Base-by-base conservation (phyloP, 1,140 invertebrate species). In the Monochamus saltuarius region DNA sequence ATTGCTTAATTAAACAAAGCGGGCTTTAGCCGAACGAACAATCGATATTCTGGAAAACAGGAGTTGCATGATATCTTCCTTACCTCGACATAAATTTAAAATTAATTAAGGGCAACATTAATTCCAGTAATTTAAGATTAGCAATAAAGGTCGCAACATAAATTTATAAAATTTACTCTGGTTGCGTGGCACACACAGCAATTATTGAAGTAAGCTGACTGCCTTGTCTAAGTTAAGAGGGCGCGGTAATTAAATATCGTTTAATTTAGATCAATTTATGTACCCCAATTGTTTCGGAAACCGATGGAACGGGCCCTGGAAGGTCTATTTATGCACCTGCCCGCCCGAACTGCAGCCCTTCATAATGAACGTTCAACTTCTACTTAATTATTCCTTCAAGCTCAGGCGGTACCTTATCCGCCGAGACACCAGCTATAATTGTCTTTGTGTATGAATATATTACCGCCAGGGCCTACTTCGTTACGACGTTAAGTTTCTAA, bases 191-290 rank as follows among this genome's bases (percentile, higher is more conserved):
- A 29, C 22, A 29, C 22, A 29, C 22, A 29, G 22, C 49, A 51
- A 51, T 51, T 36, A 51, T 51, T 51, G 49, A 51, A 51, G 49
- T 51, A 51, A 35, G 49, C 49, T 14, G 61, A 50, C 47, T 36
- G n/a, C 17, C 19, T 34, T 14, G 35, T 11, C 29, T 66, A 54
- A 64, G 47, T 66, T 66, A 66, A 63, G 66, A 66, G 64, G 59
- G 60, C 49, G 56, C 37, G 56, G 66, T 73, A 73, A 73, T 73
- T 73, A 73, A 73, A 73, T 73, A 73, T 68, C 71, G 71, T 68
- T 73, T 71, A 71, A 73, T 73, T 71, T 64, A 67, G 68, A 68
- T 70, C 67, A 71, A 73, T 70, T 73, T 73, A 71, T 69, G 65
- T 61, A 61, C 67, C 55, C 59, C 65, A 53, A 51, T 62, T 64